phyloP scores from a whole-genome alignment of 2,797 vertebrate species.

The Sarcoramphus papa region DNA sequence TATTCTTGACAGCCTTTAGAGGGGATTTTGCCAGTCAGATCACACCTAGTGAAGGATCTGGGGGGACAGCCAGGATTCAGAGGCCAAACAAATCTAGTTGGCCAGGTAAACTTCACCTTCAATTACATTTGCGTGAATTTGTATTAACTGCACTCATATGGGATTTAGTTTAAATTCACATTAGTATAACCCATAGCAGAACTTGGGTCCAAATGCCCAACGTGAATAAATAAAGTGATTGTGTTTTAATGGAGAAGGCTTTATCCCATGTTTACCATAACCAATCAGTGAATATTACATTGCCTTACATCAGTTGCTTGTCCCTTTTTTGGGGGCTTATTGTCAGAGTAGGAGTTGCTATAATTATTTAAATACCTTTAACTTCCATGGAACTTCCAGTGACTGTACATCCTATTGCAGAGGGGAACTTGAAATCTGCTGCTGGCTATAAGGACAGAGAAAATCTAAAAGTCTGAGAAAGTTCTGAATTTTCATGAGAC shows the following conservation, averaged over 20 bases:
- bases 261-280: neutral
- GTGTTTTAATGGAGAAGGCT: neutral
- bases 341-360: neutral
- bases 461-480: neutral
- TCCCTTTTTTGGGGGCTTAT: neutral
- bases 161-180: neutral
- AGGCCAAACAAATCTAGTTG: neutral
- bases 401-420: neutral
- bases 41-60: neutral
- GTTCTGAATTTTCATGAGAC: neutral
- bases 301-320: neutral
- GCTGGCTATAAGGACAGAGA: neutral
- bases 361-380: neutral
- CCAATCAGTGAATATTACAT: neutral
- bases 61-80: neutral
- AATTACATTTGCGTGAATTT: neutral
- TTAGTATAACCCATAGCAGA: neutral
- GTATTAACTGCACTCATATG: neutral
- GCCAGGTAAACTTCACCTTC: neutral
- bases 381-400: neutral
- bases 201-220: neutral
- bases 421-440: neutral
- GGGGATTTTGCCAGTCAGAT: neutral
- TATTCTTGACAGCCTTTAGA: neutral
- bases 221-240: neutral